A percentile compares a stretch with the other conserved stretches of the same genome.
Evolutionary conservation across 1,140 invertebrate species (phyloP).

Genomic region (Saxidomus purpurata): DNA sequence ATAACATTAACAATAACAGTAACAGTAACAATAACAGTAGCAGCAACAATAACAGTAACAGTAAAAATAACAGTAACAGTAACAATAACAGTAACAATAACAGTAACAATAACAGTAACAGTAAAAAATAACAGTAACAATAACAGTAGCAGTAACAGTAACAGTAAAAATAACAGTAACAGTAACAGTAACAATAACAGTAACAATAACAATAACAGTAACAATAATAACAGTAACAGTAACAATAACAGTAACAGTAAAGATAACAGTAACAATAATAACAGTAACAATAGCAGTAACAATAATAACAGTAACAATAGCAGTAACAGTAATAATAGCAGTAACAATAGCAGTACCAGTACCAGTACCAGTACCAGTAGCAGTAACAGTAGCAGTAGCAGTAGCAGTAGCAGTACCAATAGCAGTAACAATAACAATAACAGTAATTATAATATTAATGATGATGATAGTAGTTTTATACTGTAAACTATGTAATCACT

Average conservation of each 20-base stretch:
- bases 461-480: slow-evolving; percentile 26
- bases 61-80: slow-evolving; percentile 59
- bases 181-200: slow-evolving; percentile 61
- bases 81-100: slow-evolving; percentile 39
- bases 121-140: too few relatives aligned
- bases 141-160: slow-evolving; percentile 61
- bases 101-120: slow-evolving; percentile 41
- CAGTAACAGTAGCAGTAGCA: slow-evolving; percentile 58
- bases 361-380: slow-evolving; percentile 47
- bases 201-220: slow-evolving; percentile 56
- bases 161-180: slow-evolving; percentile 61
- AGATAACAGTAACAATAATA: slow-evolving; percentile 48
- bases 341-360: slow-evolving; percentile 33
- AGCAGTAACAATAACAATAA: background rate
- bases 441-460: slow-evolving; percentile 47
- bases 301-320: slow-evolving; percentile 17
- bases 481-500: too few relatives aligned
- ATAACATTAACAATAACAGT: slow-evolving; percentile 50
- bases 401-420: too few relatives aligned
- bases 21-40: slow-evolving; percentile 47
- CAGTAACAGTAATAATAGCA: slow-evolving; percentile 45
- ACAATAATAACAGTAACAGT: slow-evolving; percentile 58
- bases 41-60: slow-evolving; percentile 61
- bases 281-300: slow-evolving; percentile 26
- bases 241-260: slow-evolving; percentile 56